Evolutionary conservation across 1,140 invertebrate species (phyloP).

Genomic region (Amyelois transitella): DNA sequence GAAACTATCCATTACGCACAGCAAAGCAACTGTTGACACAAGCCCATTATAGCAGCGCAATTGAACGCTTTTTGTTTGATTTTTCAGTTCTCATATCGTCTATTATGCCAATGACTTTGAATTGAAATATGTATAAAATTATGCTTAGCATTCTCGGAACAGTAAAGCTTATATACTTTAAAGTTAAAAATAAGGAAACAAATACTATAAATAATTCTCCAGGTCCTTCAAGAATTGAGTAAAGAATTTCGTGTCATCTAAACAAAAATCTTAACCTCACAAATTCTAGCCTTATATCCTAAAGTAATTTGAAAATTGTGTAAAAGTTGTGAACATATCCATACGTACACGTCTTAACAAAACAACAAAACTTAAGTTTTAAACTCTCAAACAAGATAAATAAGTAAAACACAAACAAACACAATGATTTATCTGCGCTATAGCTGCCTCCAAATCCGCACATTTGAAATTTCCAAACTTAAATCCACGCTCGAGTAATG

Average conservation of each 20-base stretch:
- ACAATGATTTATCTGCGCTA: slow-evolving; percentile 9
- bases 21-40: slow-evolving; percentile 49
- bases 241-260: too few relatives aligned
- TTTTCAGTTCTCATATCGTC: not conserved
- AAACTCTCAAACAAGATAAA: not conserved
- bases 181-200: too few relatives aligned
- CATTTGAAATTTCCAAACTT: slow-evolving; percentile 47
- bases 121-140: too few relatives aligned
- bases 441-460: slow-evolving; percentile 10
- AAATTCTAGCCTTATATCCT: too few relatives aligned
- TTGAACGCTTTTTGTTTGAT: not conserved
- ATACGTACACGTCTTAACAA: not conserved
- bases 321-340: not conserved
- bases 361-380: not conserved
- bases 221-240: too few relatives aligned
- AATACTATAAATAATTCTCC: too few relatives aligned
- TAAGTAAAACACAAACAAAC: slow-evolving; percentile 1
- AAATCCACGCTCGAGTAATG: slow-evolving; percentile 40
- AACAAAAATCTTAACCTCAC: too few relatives aligned
- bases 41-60: slow-evolving; percentile 19
- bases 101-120: too few relatives aligned
- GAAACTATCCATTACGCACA: slow-evolving; percentile 34
- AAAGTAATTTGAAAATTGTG: too few relatives aligned
- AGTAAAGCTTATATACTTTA: too few relatives aligned
- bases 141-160: too few relatives aligned